phyloP scores from a whole-genome alignment of 2,113 vertebrate genomes.

The Proteles cristata region DNA sequence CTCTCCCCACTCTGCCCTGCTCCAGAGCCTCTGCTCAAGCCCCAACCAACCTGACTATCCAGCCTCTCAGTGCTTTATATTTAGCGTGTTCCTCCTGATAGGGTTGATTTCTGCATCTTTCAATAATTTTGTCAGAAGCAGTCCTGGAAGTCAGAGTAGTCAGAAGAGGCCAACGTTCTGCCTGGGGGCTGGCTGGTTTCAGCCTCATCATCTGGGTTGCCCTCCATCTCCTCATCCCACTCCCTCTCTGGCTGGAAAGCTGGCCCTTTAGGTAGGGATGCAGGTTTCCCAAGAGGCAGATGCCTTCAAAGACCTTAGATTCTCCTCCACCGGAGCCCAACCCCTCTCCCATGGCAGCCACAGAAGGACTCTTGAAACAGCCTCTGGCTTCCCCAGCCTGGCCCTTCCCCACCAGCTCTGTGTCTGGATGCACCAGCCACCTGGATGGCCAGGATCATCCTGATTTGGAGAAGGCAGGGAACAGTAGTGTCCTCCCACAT shows the following conservation, averaged over 20 bases:
- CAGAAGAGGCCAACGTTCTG: neutral
- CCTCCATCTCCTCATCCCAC: neutral
- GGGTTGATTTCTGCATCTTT: neutral
- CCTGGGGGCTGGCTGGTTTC: neutral
- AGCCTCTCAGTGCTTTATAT: neutral
- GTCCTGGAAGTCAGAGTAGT: neutral
- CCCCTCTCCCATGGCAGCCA: too few relatives aligned
- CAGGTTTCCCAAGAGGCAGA: too few relatives aligned
- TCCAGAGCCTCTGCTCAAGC: neutral
- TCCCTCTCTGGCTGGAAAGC: too few relatives aligned
- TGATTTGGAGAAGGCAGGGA: neutral
- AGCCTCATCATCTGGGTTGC: too few relatives aligned
- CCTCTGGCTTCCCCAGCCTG: too few relatives aligned
- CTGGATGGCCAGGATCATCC: neutral
- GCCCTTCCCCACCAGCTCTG: too few relatives aligned
- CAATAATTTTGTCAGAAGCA: neutral
- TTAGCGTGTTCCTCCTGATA: neutral
- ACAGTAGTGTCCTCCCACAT: neutral
- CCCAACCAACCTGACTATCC: neutral
- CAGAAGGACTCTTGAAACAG: too few relatives aligned
- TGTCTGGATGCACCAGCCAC: neutral
- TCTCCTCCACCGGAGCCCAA: too few relatives aligned
- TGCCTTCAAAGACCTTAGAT: too few relatives aligned
- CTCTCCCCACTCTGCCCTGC: neutral
- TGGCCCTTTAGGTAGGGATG: too few relatives aligned